Evolutionary conservation across 2,797 vertebrate species (phyloP), one percentile per base, ranked within the genome.

Genomic region (Gambelia wislizenii): DNA sequence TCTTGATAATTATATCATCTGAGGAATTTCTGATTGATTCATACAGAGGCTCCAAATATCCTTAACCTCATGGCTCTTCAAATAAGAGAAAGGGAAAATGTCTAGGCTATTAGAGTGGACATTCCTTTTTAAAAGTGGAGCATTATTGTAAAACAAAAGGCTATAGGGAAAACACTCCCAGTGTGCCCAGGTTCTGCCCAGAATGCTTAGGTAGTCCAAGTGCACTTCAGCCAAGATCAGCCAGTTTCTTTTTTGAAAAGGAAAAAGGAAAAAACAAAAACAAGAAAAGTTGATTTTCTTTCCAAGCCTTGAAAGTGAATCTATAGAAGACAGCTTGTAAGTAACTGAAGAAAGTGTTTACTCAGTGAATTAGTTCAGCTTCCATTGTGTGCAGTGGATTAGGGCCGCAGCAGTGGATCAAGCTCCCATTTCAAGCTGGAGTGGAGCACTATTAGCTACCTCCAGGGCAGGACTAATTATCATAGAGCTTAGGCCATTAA

Each of bases 381-480:
- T 96, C 98, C 98, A 98, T 99, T 99, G 98, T 99, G 98, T 97
- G 97, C 95, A 92, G 97, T 96, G 98, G 98, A 98, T 99, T 99
- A 98, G 97, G 97, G 97, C 98, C 96, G 95, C 93, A 97, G 96
- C 96, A 96, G 96, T 96, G 96, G 97, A 96, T 96, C 97, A 98
- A 98, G 98, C 98, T 99, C 98, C 96, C 42, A 97, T 99, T 99
- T 99, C 98, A 99, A 98, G 98, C 98, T 98, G 98, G 97, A 99
- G 98, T 98, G 98, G 98, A 98, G 98, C 97, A 97, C 97, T 96
- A 96, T 97, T 96, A 97, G 97, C 98, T 98, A 98, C 98, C 99
- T 98, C 97, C 98, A 97, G 98, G 99, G 98, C 98, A 98, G 98
- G 98, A 97, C 98, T 99, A 99, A 99, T 99, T 99, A 99, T 98